These are phyloP conservation scores for Pelvicachromis taeniatus DNA, from an alignment of 2,113 vertebrate genomes.

Conservation along the genomic window DNA sequence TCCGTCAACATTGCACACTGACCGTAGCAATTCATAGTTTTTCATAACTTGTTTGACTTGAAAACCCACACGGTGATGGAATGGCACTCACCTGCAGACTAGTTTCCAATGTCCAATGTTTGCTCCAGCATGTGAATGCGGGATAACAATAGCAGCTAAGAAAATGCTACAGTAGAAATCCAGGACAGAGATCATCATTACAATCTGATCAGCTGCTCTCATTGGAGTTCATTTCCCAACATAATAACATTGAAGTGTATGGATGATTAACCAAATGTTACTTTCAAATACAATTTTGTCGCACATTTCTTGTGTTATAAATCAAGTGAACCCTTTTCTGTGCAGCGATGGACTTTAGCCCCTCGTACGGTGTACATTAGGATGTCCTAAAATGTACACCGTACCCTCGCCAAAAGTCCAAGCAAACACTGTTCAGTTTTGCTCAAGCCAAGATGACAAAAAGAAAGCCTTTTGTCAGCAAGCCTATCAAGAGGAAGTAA, in stretches of 20 bases:
- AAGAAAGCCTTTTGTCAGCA: neutral
- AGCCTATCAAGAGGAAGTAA: neutral
- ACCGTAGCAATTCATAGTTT: neutral
- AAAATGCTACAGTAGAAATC: neutral
- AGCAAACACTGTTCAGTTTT: neutral
- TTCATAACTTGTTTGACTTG: neutral
- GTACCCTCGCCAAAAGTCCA: neutral
- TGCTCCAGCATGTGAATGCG: neutral
- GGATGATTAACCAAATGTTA: neutral
- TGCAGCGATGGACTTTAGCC: neutral
- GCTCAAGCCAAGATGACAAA: neutral
- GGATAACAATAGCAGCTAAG: neutral
- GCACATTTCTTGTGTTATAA: neutral
- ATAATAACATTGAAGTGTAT: neutral
- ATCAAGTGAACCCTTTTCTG: neutral
- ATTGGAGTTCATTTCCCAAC: too few relatives aligned
- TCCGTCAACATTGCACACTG: neutral
- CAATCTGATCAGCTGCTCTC: neutral
- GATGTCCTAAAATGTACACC: too few relatives aligned
- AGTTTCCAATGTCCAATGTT: neutral
- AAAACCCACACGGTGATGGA: neutral
- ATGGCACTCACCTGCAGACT: neutral
- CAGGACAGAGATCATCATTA: neutral
- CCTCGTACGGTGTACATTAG: too few relatives aligned
- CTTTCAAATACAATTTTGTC: neutral